These are phyloP conservation scores for Picus viridis DNA, from an alignment of 2,797 vertebrate genomes.

Conservation along the genomic window DNA sequence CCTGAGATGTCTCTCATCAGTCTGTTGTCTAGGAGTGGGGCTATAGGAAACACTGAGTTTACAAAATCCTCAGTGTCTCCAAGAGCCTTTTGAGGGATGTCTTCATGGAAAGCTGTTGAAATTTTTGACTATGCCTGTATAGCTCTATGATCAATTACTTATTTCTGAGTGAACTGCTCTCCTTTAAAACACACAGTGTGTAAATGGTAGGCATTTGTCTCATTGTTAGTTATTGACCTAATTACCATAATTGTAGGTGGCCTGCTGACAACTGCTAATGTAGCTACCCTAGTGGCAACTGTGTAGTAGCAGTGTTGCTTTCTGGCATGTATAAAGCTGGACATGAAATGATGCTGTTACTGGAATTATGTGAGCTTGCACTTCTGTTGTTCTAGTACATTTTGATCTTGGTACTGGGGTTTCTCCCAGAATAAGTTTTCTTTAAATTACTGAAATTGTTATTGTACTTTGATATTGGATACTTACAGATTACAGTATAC, in stretches of 20 bases:
- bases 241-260: not conserved
- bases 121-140: not conserved
- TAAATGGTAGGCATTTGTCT: not conserved
- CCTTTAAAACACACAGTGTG: not conserved
- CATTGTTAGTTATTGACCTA: not conserved
- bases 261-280: not conserved
- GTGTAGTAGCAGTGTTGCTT: not conserved
- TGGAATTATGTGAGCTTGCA: too few relatives aligned
- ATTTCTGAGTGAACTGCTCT: not conserved
- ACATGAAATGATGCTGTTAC: too few relatives aligned
- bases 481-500: too few relatives aligned
- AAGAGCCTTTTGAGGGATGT: not conserved
- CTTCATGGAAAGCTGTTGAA: not conserved
- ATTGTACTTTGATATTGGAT: too few relatives aligned
- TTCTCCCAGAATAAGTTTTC: not conserved
- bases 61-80: not conserved
- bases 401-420: not conserved
- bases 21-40: not conserved
- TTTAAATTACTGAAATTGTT: too few relatives aligned
- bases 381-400: not conserved
- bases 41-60: not conserved
- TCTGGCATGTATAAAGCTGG: not conserved
- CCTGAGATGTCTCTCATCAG: not conserved
- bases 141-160: not conserved
- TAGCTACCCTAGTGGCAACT: not conserved